Evolutionary conservation across 1,140 invertebrate species (phyloP).

Genomic region (Delia radicum): DNA sequence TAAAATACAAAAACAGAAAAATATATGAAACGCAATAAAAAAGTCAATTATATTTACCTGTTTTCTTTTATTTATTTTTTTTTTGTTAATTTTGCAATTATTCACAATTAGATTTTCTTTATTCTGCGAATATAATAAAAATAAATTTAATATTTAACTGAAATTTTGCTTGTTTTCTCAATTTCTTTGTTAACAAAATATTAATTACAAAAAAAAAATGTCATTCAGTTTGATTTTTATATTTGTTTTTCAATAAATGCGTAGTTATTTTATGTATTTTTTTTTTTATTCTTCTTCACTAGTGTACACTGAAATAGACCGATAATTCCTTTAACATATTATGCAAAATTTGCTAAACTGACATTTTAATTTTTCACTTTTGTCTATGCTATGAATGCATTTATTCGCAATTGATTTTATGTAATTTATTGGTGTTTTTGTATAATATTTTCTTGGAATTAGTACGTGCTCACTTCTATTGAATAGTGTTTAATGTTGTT

Average conservation of each 20-base stretch:
- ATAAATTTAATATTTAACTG: background rate
- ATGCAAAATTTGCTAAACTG: background rate
- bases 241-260: background rate
- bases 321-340: background rate
- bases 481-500: background rate
- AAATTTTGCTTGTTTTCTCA: background rate
- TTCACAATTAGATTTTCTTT: background rate
- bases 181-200: background rate
- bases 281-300: background rate
- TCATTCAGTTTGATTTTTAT: background rate
- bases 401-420: background rate
- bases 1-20: too few relatives aligned
- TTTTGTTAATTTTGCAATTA: background rate
- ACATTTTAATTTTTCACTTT: background rate
- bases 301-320: slow-evolving; percentile 16
- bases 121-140: background rate
- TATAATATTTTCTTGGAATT: background rate
- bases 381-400: too few relatives aligned
- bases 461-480: background rate
- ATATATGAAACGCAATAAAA: background rate
- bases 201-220: background rate
- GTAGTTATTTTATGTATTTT: background rate
- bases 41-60: background rate
- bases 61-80: background rate
- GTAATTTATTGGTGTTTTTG: background rate